Conservation (phyloP, 2,888 invertebrate species). For the Frankliniella intonsa region DNA sequence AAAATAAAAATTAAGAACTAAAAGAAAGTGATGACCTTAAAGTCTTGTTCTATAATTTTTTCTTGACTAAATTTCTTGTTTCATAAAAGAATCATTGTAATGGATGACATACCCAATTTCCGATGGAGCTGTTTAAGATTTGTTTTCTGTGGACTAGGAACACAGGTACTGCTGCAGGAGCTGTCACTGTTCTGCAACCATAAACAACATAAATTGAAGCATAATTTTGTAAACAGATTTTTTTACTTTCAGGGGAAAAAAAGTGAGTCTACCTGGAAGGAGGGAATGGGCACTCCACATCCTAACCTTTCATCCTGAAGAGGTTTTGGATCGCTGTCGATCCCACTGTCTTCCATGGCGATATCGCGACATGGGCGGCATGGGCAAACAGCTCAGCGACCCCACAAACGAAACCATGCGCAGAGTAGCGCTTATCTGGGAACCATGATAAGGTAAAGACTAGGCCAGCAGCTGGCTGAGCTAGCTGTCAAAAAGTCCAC, state of each 20-base stretch:
- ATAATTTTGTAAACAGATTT: not conserved
- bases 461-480: not conserved
- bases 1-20: constrained; percentile 31
- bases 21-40: too few relatives aligned
- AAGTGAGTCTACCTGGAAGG: not conserved
- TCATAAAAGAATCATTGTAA: not conserved
- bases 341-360: constrained; percentile 53
- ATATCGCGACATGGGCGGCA: not conserved
- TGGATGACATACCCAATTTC: constrained; percentile 38
- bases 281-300: constrained; percentile 37
- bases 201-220: not conserved
- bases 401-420: not conserved
- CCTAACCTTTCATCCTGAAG: constrained; percentile 39
- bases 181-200: constrained; percentile 39
- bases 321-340: constrained; percentile 50
- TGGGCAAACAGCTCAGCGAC: not conserved
- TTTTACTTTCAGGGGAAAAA: not conserved
- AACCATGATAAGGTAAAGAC: not conserved
- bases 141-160: constrained; percentile 38
- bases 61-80: constrained; percentile 27
- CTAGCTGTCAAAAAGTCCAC: not conserved
- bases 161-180: constrained; percentile 39
- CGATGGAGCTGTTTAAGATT: constrained; percentile 39
- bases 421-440: not conserved
- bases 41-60: not conserved